Evolutionary conservation across 2,888 invertebrate species (phyloP).

Genomic region (Hemithea aestivaria): DNA sequence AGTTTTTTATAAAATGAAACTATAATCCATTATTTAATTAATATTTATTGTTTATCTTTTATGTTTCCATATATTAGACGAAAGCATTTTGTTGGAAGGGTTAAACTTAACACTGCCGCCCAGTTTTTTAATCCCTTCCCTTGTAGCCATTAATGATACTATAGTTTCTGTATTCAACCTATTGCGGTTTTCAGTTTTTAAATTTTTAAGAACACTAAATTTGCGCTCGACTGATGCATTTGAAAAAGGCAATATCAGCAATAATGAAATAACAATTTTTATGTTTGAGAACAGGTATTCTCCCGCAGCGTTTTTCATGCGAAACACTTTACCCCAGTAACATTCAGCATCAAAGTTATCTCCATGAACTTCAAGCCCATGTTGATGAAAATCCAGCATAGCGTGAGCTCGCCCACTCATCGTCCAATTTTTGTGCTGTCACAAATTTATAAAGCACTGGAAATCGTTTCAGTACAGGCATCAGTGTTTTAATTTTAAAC

Average conservation of each 20-base stretch:
- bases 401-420: slow-evolving; percentile 8
- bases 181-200: slow-evolving; percentile 8
- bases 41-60: not conserved
- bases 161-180: slow-evolving; percentile 9
- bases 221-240: slow-evolving; percentile 7
- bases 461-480: slow-evolving; percentile 1
- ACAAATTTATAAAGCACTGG: no score
- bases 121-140: slow-evolving; percentile 5
- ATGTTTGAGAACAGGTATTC: not conserved
- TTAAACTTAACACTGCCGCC: slow-evolving; percentile 6
- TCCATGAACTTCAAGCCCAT: no score
- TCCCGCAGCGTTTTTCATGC: no score
- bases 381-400: slow-evolving; percentile 5
- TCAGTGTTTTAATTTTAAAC: slow-evolving; percentile 6
- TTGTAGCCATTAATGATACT: slow-evolving; percentile 7
- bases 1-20: not conserved
- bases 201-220: slow-evolving; percentile 8
- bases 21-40: not conserved
- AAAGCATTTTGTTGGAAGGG: slow-evolving; percentile 5
- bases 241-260: slow-evolving; percentile 3
- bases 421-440: no score
- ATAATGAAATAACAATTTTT: not conserved
- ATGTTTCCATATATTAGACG: slow-evolving; percentile 3
- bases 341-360: no score
- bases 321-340: no score